Base-by-base conservation (phyloP, 2,888 invertebrate species). In the Urechis unicinctus region DNA sequence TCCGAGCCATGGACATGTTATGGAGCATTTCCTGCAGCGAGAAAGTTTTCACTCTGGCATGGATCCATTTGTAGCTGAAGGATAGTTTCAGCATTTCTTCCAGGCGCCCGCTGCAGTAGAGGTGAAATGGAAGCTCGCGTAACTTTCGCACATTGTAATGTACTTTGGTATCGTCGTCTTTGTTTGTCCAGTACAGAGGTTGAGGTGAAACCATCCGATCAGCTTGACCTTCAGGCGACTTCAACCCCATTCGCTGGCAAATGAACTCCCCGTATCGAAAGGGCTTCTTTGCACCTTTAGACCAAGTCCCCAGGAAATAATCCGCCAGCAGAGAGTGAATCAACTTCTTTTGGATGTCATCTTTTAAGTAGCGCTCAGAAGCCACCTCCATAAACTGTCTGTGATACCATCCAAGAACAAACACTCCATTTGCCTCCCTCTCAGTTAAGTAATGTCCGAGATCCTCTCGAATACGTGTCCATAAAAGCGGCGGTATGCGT, bases 51-150 rank as follows among this genome's bases (percentile, higher is more conserved):
- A 95, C 82, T 72, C 95, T 96, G 0, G 93, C 92, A 72, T 92
- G 91, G 0, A 96, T 81, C 93, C 95, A 96, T 70, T 92, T 88
- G 74, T 94, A 96, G 78, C 94, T 94, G 78, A 96, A 96, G 0
- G 95, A 93, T 70, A 91, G 85, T 30, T 88, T 87, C 72, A 91
- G 92, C 21, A 96, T 81, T 76, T 95, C 94, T 53, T 88, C 87
- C 72, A 91, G 90, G 21, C 69, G 63, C 9, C 57, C 45, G 44
- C 65, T 61, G n/a, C 59, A 49, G 24, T 58, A 42, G 30, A 72
- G 57, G 49, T 67, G 62, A 50, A 59, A 36, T 17, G 36, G 36
- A 9, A 36, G 9, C 17, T 36, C 36, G 17, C 36, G 9, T 17
- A 36, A 17, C 17, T 36, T 36, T 36, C 36, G 36, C 9, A 36